Percentiles rank a stretch among this genome's conserved stretches.
Conservation (phyloP, 2,888 invertebrate genomes). For the Phengaris arion region DNA sequence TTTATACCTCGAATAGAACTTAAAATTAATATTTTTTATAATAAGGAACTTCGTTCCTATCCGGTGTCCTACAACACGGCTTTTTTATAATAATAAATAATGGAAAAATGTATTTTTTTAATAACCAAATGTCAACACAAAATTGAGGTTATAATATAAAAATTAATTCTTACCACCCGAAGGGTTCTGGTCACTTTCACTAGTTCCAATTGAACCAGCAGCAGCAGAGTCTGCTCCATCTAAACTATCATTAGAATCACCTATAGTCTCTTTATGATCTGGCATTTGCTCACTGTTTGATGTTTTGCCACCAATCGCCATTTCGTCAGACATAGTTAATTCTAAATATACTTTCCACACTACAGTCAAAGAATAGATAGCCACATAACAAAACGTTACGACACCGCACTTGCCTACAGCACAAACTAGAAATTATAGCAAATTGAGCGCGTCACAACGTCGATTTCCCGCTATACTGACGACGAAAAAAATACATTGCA, state of each 20-base stretch:
- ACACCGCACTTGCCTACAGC: slow-evolving; percentile 56
- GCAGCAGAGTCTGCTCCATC: slow-evolving; percentile 45
- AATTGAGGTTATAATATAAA: slow-evolving; percentile 44
- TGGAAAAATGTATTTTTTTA: background rate
- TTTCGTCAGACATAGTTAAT: slow-evolving; percentile 76
- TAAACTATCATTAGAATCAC: slow-evolving; percentile 49
- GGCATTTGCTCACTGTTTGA: slow-evolving; percentile 40
- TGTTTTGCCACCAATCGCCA: slow-evolving; percentile 73
- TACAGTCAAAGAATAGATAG: slow-evolving; percentile 63
- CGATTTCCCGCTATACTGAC: slow-evolving; percentile 75
- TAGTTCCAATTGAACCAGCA: slow-evolving; percentile 40
- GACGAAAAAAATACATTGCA: slow-evolving; percentile 46
- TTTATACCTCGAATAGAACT: too few relatives aligned
- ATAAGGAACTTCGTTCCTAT: too few relatives aligned
- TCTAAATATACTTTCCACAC: slow-evolving; percentile 58
- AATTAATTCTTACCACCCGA: slow-evolving; percentile 40
- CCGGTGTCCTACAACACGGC: too few relatives aligned
- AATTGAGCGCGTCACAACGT: slow-evolving; percentile 70
- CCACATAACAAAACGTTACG: slow-evolving; percentile 68
- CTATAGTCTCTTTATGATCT: slow-evolving; percentile 52
- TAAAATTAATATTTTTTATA: too few relatives aligned
- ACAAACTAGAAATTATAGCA: slow-evolving; percentile 64
- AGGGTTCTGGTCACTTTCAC: slow-evolving; percentile 43
- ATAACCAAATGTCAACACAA: slow-evolving; percentile 39
- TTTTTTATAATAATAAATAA: background rate